Conservation (phyloP, 2,113 vertebrate genomes). For the Glaucidium brasilianum region DNA sequence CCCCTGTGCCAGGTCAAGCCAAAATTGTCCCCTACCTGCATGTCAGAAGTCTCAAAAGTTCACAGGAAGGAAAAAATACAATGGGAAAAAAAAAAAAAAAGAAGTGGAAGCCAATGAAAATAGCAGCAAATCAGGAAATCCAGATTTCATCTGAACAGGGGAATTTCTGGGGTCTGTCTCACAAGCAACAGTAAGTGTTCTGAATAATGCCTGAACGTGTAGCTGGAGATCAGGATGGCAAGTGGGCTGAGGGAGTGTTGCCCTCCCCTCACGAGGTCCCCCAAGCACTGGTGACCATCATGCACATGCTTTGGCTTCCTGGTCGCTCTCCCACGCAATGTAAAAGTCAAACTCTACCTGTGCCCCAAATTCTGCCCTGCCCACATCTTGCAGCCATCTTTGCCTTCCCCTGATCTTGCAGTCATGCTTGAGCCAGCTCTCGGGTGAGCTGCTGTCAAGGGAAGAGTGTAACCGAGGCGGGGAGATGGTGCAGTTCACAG, state of each 20-base stretch:
- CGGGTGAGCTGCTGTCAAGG: neutral
- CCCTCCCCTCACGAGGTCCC: neutral
- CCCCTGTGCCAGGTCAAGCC: neutral
- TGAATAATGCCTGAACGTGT: neutral
- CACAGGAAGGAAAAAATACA: neutral
- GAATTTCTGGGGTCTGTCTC: neutral
- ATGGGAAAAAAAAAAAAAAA: no score
- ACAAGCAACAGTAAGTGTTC: neutral
- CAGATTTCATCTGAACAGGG: neutral
- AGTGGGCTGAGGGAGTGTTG: neutral
- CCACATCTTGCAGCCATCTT: neutral
- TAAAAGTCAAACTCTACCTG: neutral
- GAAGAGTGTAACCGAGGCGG: fast-evolving
- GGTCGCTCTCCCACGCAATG: fast-evolving
- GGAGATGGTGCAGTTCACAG: neutral
- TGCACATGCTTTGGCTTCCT: neutral
- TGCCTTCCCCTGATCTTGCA: neutral
- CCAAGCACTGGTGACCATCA: neutral
- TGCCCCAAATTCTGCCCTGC: neutral
- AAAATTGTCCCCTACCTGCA: neutral
- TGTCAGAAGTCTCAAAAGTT: neutral
- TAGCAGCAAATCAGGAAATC: neutral
- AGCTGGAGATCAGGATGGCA: neutral
- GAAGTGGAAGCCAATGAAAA: neutral
- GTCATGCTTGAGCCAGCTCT: neutral